Conservation (phyloP, 2,797 vertebrate genomes). For the Podarcis lilfordi region DNA sequence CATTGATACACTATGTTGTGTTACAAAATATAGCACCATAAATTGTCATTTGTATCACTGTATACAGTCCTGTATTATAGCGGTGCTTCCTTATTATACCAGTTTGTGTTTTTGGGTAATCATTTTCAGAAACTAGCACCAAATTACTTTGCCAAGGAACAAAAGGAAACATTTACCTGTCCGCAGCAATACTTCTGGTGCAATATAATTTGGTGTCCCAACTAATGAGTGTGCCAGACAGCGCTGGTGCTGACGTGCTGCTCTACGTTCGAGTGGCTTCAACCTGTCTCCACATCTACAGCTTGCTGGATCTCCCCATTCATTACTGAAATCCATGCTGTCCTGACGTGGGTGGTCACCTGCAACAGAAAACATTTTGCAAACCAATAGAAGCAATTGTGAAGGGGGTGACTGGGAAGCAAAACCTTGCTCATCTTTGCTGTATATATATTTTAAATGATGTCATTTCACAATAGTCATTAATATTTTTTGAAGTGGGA, state of each 20-base stretch:
- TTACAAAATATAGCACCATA: background rate
- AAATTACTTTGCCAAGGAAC: background rate
- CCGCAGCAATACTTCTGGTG: constrained; percentile 92
- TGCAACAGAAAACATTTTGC: constrained; percentile 51
- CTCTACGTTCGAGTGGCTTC: constrained; percentile 93
- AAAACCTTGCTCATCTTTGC: background rate
- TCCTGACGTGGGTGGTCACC: constrained; percentile 96
- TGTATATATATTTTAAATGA: background rate
- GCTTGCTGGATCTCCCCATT: constrained; percentile 93
- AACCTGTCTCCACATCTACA: constrained; percentile 93
- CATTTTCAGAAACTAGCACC: background rate
- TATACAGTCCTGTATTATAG: background rate
- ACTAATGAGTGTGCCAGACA: constrained; percentile 96
- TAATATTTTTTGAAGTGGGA: constrained; percentile 14
- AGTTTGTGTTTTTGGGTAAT: background rate
- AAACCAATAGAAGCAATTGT: too few species aligned
- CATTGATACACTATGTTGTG: too few species aligned
- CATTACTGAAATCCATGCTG: constrained; percentile 98
- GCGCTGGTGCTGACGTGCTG: constrained; percentile 94
- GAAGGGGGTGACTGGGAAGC: background rate
- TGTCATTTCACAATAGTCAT: background rate
- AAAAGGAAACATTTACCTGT: constrained; percentile 81
- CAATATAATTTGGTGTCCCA: constrained; percentile 97
- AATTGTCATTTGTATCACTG: too few species aligned
- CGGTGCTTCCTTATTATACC: background rate